Conservation (phyloP, 1,140 invertebrate species). For the Aradophagus sp. region DNA sequence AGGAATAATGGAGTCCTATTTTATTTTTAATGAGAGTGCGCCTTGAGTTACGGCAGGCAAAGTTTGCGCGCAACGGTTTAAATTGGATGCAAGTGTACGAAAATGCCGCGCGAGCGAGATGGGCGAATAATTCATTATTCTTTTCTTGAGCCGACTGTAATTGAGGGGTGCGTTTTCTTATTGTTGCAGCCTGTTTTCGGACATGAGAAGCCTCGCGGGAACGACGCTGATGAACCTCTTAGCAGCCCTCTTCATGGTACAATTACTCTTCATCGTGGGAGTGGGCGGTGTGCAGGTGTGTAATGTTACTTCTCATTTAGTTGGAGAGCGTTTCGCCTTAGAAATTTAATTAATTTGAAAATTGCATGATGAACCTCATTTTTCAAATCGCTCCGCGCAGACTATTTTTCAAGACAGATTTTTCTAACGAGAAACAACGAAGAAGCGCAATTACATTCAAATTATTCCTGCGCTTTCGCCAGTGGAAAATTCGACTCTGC, state of each 20-base stretch:
- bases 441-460: too few species aligned
- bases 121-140: too few species aligned
- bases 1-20: constrained; percentile 6
- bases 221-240: constrained; percentile 81
- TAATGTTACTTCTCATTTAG: constrained; percentile 9
- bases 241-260: constrained; percentile 81
- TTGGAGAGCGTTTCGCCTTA: background rate
- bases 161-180: constrained; percentile 42
- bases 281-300: constrained; percentile 80
- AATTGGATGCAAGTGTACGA: constrained; percentile 14
- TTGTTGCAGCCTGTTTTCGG: constrained; percentile 81
- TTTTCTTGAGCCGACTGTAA: constrained; percentile 11
- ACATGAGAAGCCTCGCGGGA: constrained; percentile 79
- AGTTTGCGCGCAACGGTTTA: background rate
- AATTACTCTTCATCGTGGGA: constrained; percentile 81
- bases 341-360: constrained; percentile 2
- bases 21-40: constrained; percentile 11
- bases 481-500: too few species aligned
- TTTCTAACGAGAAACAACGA: too few species aligned
- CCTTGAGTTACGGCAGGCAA: background rate
- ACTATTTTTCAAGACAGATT: too few species aligned
- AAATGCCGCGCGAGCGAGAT: background rate
- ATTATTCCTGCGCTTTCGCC: too few species aligned
- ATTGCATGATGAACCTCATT: too few species aligned
- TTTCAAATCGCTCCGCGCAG: too few species aligned